These are phyloP conservation scores for Leuciscus waleckii DNA, from an alignment of 2,797 vertebrate species.

Conservation along the genomic window DNA sequence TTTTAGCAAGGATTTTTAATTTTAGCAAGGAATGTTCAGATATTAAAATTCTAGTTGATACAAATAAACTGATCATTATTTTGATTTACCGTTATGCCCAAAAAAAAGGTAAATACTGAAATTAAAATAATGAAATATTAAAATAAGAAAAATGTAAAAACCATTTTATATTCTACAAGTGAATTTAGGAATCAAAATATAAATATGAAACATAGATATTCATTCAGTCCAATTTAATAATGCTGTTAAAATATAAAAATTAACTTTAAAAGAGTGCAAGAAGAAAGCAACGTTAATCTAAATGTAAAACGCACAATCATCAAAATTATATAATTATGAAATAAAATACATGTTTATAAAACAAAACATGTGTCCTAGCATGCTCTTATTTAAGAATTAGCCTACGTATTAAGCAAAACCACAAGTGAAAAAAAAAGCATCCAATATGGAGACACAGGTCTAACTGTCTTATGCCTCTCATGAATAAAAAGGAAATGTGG, in stretches of 20 bases:
- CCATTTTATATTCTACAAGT: neutral
- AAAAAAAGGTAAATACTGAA: neutral
- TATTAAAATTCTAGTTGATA: neutral
- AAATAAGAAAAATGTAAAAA: neutral
- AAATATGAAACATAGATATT: neutral
- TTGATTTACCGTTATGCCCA: neutral
- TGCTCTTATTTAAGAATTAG: neutral
- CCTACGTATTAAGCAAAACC: neutral
- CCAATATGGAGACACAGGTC: neutral
- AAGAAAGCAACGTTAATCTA: too few species aligned
- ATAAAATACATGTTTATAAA: neutral
- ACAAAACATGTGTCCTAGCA: neutral
- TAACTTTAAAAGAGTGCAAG: neutral
- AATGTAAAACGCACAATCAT: neutral
- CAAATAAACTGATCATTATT: neutral
- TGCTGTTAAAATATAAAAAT: neutral
- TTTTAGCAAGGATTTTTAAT: too few species aligned
- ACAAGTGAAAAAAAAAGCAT: neutral
- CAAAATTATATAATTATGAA: accelerated
- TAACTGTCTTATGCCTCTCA: constrained; percentile 8
- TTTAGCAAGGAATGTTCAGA: neutral
- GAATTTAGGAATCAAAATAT: neutral
- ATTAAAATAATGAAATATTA: neutral
- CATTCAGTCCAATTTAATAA: neutral
- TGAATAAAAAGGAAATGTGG: constrained; percentile 28